Evolutionary conservation across 2,888 invertebrate species (phyloP).

Genomic region (Tinea semifulvella): DNA sequence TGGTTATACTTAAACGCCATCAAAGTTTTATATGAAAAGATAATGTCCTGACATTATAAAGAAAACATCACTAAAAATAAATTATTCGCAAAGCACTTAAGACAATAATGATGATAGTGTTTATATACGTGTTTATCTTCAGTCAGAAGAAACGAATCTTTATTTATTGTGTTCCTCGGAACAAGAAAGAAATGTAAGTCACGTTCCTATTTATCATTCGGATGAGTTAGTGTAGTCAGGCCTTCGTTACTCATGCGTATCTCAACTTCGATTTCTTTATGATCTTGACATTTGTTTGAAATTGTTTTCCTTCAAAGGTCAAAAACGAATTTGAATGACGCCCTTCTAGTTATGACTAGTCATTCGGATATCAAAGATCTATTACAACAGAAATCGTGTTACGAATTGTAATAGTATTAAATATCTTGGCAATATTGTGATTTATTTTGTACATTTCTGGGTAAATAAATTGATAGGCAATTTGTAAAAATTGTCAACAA

Average conservation of each 20-base stretch:
- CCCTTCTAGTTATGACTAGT: conserved; percentile 17
- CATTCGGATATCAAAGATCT: conserved; percentile 3
- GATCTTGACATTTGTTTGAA: conserved; percentile 38
- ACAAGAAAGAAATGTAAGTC: conserved; percentile 8
- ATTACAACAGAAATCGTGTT: too few relatives aligned
- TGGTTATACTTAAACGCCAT: background rate
- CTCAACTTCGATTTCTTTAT: conserved; percentile 22
- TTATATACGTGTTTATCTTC: conserved; percentile 4
- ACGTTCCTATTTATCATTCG: conserved; percentile 8
- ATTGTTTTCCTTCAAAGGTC: conserved; percentile 29
- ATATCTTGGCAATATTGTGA: too few relatives aligned
- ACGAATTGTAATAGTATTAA: too few relatives aligned
- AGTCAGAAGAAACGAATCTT: conserved; percentile 1
- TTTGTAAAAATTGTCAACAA: too few relatives aligned
- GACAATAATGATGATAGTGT: background rate
- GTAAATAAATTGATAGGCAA: too few relatives aligned
- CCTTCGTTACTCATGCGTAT: conserved; percentile 10
- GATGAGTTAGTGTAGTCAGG: background rate
- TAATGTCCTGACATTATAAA: background rate
- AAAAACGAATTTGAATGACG: conserved; percentile 31
- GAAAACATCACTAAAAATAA: background rate
- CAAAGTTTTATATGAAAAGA: background rate
- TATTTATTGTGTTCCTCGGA: background rate
- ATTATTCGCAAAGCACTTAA: background rate
- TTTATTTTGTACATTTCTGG: too few relatives aligned